Evolutionary conservation across 2,888 invertebrate genomes (phyloP), one percentile per base, ranked within the genome.

Genomic region (Bellardia bayeri): DNA sequence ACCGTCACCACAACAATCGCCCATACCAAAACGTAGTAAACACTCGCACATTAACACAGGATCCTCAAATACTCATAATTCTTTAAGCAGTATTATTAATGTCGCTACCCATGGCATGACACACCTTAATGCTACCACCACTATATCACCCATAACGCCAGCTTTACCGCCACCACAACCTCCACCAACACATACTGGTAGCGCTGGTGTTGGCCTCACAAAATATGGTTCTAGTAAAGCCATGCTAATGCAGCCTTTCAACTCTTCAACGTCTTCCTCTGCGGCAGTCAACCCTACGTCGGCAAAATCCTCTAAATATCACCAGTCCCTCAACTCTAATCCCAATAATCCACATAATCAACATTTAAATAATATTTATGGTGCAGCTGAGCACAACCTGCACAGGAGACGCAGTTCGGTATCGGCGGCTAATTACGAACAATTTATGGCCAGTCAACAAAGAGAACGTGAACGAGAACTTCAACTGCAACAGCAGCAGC

Each of bases 91-190:
- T 88, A 92, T 93, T 56, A 91, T 93, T n/a, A 92, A 92, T 3
- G 93, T 93, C 0, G 92, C 93, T 37, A 92, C 94, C 51, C 93
- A 93, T 87, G 93, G 93, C 3, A 89, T 93, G 45, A 93, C 93
- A 88, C 93, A 93, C 88, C 90, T 94, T 72, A 94, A 94, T 89
- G 91, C 94, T 45, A 92, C 93, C 69, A 93, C 94, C 33, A 93
- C 94, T 16, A 93, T 93, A 89, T 94, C 94, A 3, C 94, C 93
- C 1, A 91, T 93, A 63, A 94, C 93, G n/a, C 93, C 93, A 33
- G 92, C 92, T 3, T 88, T 91, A 81, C 90, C 92, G 4, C 90
- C 88, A 40, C 89, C 88, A 49, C 83, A 76, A 6, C 88, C 89
- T 0, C 90, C 90, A 0, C 87, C 89, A 2, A 89, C 90, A 1